Percentiles rank a stretch among this genome's conserved stretches.
phyloP scores from a whole-genome alignment of 2,888 invertebrate genomes.

The Dynastes maya region DNA sequence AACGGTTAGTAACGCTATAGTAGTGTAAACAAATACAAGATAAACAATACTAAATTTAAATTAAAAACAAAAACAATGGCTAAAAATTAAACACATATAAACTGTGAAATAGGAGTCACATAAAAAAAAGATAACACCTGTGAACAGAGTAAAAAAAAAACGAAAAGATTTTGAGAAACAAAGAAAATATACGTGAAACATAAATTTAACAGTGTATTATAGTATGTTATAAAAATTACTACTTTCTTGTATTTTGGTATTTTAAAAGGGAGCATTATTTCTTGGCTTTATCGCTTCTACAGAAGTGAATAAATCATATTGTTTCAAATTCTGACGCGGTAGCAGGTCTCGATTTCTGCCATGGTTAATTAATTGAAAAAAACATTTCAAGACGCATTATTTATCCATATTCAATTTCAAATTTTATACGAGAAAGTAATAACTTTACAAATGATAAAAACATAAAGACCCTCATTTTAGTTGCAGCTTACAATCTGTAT shows the following conservation, averaged over 20 bases:
- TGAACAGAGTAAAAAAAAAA: conserved; percentile 47
- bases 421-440: conserved; percentile 16
- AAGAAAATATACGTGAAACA: conserved; percentile 53
- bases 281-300: no score
- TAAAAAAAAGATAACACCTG: conserved; percentile 41
- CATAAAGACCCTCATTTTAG: not conserved
- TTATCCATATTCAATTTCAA: not conserved
- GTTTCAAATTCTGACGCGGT: not conserved
- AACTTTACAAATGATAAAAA: conserved; percentile 26
- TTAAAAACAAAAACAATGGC: conserved; percentile 62
- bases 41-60: conserved; percentile 59
- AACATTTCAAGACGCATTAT: no score
- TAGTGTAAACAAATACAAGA: conserved; percentile 54
- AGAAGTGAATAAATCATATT: not conserved
- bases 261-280: not conserved
- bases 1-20: conserved; percentile 44
- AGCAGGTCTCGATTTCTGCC: no score
- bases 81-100: conserved; percentile 63
- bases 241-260: conserved; percentile 23
- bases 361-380: no score
- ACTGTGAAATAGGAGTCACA: conserved; percentile 37
- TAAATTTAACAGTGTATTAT: conserved; percentile 57
- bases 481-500: no score
- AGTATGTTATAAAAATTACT: conserved; percentile 38
- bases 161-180: conserved; percentile 54